Evolutionary conservation across 2,888 invertebrate species (phyloP).

Genomic region (Mythimna vitellina): DNA sequence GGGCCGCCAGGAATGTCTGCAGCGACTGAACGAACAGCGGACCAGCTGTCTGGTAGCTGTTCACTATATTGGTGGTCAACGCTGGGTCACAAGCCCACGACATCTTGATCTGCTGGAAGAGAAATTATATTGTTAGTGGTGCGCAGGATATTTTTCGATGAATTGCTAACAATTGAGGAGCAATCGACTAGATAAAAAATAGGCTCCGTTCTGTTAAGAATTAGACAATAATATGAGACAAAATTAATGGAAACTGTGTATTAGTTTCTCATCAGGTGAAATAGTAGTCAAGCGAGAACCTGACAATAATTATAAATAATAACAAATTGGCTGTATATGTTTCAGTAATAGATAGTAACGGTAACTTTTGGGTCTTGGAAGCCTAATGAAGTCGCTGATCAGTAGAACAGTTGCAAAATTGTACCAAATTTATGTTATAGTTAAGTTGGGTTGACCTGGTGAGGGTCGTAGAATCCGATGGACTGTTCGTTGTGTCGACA

Average conservation of each 20-base stretch:
- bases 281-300: too few species aligned
- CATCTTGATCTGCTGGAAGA: slow-evolving; percentile 67
- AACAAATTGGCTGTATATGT: too few species aligned
- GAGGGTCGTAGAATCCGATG: too few species aligned
- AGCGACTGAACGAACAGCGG: slow-evolving; percentile 90
- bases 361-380: neutral
- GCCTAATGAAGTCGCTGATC: neutral
- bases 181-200: neutral
- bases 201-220: neutral
- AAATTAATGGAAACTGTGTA: too few species aligned
- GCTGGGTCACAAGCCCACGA: slow-evolving; percentile 82
- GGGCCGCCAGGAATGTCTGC: slow-evolving; percentile 90
- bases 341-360: neutral
- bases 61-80: slow-evolving; percentile 74
- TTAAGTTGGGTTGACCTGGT: neutral
- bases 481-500: too few species aligned
- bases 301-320: too few species aligned
- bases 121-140: neutral
- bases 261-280: too few species aligned
- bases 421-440: neutral
- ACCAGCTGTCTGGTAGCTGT: slow-evolving; percentile 81
- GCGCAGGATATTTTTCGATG: neutral
- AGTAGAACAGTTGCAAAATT: neutral
- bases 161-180: neutral
- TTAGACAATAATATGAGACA: too few species aligned